Conservation (phyloP, 2,113 vertebrate genomes). For the Pleuronectes platessa region DNA sequence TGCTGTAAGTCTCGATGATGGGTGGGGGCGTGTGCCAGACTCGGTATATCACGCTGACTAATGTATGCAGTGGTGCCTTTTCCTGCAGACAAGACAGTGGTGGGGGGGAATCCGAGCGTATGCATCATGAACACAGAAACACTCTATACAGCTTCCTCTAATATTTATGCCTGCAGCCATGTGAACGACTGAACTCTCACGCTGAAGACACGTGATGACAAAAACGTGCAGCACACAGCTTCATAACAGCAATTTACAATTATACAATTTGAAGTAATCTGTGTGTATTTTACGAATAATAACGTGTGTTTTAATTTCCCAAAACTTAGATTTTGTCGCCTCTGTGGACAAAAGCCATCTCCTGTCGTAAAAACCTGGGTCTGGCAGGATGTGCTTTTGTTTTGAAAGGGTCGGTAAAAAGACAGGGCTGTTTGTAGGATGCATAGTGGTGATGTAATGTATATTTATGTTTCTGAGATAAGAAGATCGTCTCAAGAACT, state of each 20-base stretch:
- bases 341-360: no score
- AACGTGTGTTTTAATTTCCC: no score
- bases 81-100: conserved; percentile 36
- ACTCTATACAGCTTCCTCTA: conserved; percentile 30
- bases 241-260: not conserved
- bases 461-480: not conserved
- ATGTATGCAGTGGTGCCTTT: conserved; percentile 45
- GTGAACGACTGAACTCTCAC: conserved; percentile 1
- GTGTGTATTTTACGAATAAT: no score
- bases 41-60: conserved; percentile 59
- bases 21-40: conserved; percentile 11
- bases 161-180: conserved; percentile 26
- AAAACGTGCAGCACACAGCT: not conserved
- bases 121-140: conserved; percentile 39
- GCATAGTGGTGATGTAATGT: no score
- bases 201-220: not conserved
- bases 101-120: conserved; percentile 34
- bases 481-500: not conserved
- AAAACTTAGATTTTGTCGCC: no score
- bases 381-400: no score
- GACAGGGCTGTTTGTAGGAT: no score
- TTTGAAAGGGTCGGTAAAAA: no score
- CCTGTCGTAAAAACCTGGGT: no score
- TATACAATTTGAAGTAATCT: no score
- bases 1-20: conserved; percentile 41